Evolutionary conservation across 2,888 invertebrate genomes (phyloP).

Genomic region (Adelognathus sp.): DNA sequence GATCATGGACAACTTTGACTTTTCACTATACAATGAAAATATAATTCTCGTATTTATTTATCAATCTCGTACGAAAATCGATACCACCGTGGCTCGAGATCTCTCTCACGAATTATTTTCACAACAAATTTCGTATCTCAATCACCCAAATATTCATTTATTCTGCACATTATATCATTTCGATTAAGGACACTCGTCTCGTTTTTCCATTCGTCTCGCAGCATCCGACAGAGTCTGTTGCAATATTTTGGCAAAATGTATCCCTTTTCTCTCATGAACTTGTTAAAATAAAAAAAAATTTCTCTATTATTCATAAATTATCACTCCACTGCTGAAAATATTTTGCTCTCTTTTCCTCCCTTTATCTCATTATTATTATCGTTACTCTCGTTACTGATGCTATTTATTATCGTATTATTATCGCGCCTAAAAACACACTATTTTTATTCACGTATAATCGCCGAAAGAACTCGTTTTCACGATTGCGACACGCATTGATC

Average conservation of each 20-base stretch:
- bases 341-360: not conserved
- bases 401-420: too few relatives aligned
- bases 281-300: not conserved
- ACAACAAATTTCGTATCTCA: constrained; percentile 7
- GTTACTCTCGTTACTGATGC: not conserved
- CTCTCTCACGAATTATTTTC: constrained; percentile 8
- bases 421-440: not conserved
- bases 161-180: not conserved
- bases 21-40: not conserved
- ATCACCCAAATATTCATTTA: constrained; percentile 11
- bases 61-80: not conserved
- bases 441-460: constrained; percentile 7
- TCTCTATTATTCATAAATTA: not conserved
- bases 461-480: constrained; percentile 10
- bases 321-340: not conserved
- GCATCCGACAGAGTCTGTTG: constrained; percentile 5
- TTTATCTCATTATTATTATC: not conserved
- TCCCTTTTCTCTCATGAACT: not conserved
- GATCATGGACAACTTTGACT: too few relatives aligned
- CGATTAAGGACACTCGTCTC: not conserved
- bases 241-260: not conserved
- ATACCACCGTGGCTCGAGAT: not conserved
- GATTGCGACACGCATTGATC: not conserved
- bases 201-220: not conserved
- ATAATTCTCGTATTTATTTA: not conserved